Base-by-base conservation (phyloP, 2,888 invertebrate species). In the Margaritifera margaritifera region DNA sequence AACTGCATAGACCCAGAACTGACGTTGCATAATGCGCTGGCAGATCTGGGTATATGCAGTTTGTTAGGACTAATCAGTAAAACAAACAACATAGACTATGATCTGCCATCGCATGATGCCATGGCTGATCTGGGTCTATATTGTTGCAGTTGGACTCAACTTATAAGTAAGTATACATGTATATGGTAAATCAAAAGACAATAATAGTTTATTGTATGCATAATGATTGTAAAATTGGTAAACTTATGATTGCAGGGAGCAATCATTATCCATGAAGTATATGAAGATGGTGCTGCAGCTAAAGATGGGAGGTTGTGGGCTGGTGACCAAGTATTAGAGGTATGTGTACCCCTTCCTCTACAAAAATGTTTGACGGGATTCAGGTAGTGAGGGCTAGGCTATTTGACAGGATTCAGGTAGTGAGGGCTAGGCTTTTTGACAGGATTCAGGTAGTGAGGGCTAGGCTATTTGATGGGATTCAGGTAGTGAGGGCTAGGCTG, bases 311-410 rank as follows among this genome's bases (percentile, higher is more conserved):
- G 99, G 61, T 91, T 99, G 57, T 93, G 94, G 89, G 93, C 95
- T 0, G 98, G 97, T 24, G 99, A 99, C 91, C 97, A 97, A 91
- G 94, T 99, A 83, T 90, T 97, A 59, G 97, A 97, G 85, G 90
- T 91, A 68, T 72, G 68, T 56, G 11, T 42, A 42, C 15, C 42
- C 42, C 42, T 15, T 42, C 42, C 11, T 54, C 52, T 61, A 42
- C 61, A 52, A n/a, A n/a, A 18, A 59, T 8, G 22, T 4, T 59
- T n/a, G 27, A 59, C 31, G 6, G 42, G 31, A 50, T 15, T 50
- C 59, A 59, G 42, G 11, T 27, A n/a, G n/a, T 3, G 22, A 50
- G 22, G 19, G 5, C 11, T 22, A 27, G 4, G 20, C 62, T 24
- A 8, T 55, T 20, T 22, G n/a, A 55, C 20, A 0, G 24, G 24